These are phyloP conservation scores for Podarcis siculus DNA, from an alignment of 2,797 vertebrate species.

Conservation along the genomic window DNA sequence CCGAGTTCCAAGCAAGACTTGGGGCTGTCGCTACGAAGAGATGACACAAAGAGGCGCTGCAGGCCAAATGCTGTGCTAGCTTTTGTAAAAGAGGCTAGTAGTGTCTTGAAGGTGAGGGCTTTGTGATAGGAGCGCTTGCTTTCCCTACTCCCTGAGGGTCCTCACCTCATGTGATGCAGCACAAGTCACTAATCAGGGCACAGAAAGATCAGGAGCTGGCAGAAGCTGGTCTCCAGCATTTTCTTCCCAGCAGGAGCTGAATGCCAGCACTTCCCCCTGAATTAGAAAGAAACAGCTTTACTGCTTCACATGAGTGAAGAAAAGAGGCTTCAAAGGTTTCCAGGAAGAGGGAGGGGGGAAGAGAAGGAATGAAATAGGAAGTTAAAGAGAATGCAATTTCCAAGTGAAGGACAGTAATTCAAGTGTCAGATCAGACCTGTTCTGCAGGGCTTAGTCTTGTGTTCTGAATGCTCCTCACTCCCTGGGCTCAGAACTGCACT, in stretches of 20 bases:
- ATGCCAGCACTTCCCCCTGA: conserved; percentile 31
- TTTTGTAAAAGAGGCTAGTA: conserved; percentile 13
- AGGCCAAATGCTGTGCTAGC: neutral
- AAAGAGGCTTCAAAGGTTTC: conserved; percentile 33
- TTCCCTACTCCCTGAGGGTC: neutral
- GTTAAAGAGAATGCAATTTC: conserved; percentile 26
- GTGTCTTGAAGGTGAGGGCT: neutral
- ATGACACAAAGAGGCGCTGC: neutral
- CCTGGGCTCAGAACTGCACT: neutral
- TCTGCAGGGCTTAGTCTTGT: neutral
- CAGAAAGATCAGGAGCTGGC: neutral
- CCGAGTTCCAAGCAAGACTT: neutral
- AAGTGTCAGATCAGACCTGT: neutral
- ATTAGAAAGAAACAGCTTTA: neutral
- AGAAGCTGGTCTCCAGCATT: conserved; percentile 25
- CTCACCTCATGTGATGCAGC: conserved; percentile 27
- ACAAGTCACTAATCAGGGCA: conserved; percentile 59
- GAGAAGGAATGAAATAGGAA: neutral
- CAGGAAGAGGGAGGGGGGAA: neutral
- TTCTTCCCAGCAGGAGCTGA: conserved; percentile 57
- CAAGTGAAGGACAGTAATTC: neutral
- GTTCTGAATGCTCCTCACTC: rapidly evolving
- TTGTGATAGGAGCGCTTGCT: neutral
- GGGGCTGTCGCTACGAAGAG: neutral
- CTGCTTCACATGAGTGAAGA: conserved; percentile 14